phyloP scores from a whole-genome alignment of 1,140 invertebrate species.

The Gryon sp. region DNA sequence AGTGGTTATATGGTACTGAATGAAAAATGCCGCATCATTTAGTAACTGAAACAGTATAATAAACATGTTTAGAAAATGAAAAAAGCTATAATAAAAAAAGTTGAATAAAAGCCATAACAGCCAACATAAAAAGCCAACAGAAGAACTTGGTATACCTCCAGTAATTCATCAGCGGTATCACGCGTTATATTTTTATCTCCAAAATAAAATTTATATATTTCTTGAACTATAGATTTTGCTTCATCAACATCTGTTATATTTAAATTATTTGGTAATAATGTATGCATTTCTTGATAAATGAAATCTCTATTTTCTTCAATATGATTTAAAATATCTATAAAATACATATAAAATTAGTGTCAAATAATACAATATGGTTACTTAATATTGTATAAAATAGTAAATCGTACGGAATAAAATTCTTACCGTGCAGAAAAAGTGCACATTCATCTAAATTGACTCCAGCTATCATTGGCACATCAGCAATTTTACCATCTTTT shows the following conservation, averaged over 20 bases:
- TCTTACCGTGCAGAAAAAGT: slow-evolving; percentile 69
- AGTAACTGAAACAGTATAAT: slow-evolving; percentile 50
- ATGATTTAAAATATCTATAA: slow-evolving; percentile 63
- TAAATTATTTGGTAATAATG: slow-evolving; percentile 82
- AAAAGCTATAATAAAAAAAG: neutral
- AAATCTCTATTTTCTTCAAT: slow-evolving; percentile 68
- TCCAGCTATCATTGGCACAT: slow-evolving; percentile 84
- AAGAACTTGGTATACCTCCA: too few relatives aligned
- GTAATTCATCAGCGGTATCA: slow-evolving; percentile 24
- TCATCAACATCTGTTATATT: slow-evolving; percentile 76
- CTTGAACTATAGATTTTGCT: slow-evolving; percentile 76
- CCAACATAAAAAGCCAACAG: too few relatives aligned
- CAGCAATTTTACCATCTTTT: slow-evolving; percentile 77
- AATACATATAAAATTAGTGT: too few relatives aligned
- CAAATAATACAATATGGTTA: too few relatives aligned
- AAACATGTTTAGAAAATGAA: slow-evolving; percentile 1
- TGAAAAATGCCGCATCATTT: slow-evolving; percentile 50
- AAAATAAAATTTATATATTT: slow-evolving; percentile 83
- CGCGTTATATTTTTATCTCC: slow-evolving; percentile 69
- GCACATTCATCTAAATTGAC: slow-evolving; percentile 82
- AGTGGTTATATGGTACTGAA: slow-evolving; percentile 58
- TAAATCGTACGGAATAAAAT: too few relatives aligned
- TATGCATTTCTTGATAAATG: slow-evolving; percentile 77
- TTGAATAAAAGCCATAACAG: too few relatives aligned
- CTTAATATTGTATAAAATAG: too few relatives aligned